Evolutionary conservation across 2,113 vertebrate genomes (phyloP), one percentile per base, ranked within the genome.

Genomic region (Oriolus oriolus): DNA sequence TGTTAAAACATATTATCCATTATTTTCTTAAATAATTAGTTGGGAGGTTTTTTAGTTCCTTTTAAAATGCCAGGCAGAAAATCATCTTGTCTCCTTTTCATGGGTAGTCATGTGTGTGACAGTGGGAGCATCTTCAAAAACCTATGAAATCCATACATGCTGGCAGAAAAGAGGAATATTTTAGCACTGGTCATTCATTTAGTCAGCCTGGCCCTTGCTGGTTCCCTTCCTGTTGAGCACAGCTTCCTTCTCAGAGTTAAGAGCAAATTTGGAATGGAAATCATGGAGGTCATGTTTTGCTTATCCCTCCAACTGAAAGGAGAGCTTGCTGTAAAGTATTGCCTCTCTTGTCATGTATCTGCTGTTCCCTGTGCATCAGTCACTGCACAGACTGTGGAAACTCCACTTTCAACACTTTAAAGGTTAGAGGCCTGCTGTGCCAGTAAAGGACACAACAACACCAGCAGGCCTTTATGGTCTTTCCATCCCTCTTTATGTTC

Each of bases 41-140:
- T 47, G 30, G 4, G 22, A 0, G 0, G 2, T 3, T 30, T 56
- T 69, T 31, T 30, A 31, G 9, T n/a, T 88, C 9, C 13, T 86
- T 74, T 65, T 54, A 74, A 86, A 87, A 45, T 9, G 1, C 7
- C 45, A 33, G 19, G 30, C 52, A 75, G 52, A 84, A 94, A 81
- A 54, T 47, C 16, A 74, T 42, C 12, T 42, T 57, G 4, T 18
- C 13, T 61, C 10, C 7, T 73, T 56, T 80, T 57, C 23, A 23
- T 13, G 11, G 8, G 6, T 49, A 45, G 14, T 39, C 7, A 7
- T 12, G 5, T 63, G 23, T 61, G 18, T 39, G 35, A 53, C 20
- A 57, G 42, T 1, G 6, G 20, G 8, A 20, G 15, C 9, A 31
- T 27, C 74, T 60, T 69, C 41, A 69, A 75, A 95, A 84, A 42